A percentile compares a stretch with the other conserved stretches of the same genome.
These are phyloP conservation scores for Menidia menidia DNA, from an alignment of 2,797 vertebrate species.

Conservation along the genomic window DNA sequence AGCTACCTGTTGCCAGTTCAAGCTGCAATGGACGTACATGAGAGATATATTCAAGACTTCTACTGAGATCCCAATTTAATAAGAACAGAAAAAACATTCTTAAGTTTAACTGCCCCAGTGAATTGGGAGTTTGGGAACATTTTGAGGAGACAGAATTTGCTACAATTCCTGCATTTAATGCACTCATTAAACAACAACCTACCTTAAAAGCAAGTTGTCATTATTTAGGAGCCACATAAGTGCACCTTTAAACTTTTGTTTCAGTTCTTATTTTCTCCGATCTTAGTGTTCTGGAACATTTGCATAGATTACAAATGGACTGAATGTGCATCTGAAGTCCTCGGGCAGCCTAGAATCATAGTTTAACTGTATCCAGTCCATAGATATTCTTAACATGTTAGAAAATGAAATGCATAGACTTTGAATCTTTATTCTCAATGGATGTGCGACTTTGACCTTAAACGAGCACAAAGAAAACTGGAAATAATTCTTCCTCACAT, in stretches of 20 bases:
- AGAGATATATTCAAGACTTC: neutral
- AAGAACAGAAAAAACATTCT: neutral
- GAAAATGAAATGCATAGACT: neutral
- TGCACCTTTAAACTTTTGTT: neutral
- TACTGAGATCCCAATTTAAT: neutral
- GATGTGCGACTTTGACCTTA: conserved; percentile 17
- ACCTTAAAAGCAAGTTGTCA: neutral
- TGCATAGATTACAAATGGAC: no score
- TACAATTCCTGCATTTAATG: no score
- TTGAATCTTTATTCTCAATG: neutral
- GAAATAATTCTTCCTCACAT: conserved; percentile 27
- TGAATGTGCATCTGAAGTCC: neutral
- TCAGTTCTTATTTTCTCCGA: neutral
- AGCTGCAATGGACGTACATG: neutral
- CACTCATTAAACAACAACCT: neutral
- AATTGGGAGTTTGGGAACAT: neutral
- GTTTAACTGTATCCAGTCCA: neutral
- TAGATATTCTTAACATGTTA: neutral
- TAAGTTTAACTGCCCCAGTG: neutral
- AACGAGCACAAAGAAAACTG: conserved; percentile 6
- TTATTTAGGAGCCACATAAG: no score
- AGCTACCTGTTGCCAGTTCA: neutral
- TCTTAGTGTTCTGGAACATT: no score
- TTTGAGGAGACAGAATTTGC: no score
- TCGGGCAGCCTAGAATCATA: neutral